Conservation (phyloP, 2,888 invertebrate genomes). For the Thera britannica region DNA sequence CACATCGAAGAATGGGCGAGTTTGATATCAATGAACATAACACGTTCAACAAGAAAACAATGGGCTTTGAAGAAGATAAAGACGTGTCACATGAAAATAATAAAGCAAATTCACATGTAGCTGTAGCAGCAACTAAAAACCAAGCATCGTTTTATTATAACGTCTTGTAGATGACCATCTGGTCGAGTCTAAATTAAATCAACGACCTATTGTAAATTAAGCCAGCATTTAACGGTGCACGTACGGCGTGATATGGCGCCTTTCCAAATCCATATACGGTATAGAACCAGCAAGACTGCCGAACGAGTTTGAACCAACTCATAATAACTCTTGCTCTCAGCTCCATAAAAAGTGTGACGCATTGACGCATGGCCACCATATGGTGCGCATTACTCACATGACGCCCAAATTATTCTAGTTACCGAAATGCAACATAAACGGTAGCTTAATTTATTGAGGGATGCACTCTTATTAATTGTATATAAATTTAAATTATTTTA, state of each 20-base stretch:
- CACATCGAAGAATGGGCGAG: not conserved
- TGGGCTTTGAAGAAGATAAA: not conserved
- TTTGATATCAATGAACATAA: not conserved
- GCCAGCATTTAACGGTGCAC: slow-evolving; percentile 58
- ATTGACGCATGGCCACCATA: slow-evolving; percentile 65
- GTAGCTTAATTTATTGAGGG: slow-evolving; percentile 10
- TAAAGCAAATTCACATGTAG: not conserved
- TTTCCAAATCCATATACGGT: slow-evolving; percentile 71
- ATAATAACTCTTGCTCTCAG: slow-evolving; percentile 53
- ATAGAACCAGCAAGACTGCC: slow-evolving; percentile 51
- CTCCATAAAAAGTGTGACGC: slow-evolving; percentile 63
- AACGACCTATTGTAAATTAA: slow-evolving; percentile 63
- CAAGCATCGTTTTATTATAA: not conserved
- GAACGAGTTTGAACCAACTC: slow-evolving; percentile 53
- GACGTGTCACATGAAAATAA: not conserved
- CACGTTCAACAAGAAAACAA: not conserved
- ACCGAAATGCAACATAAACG: slow-evolving; percentile 27
- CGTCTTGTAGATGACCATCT: slow-evolving; percentile 47
- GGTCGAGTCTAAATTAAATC: slow-evolving; percentile 61
- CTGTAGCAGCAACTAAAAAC: not conserved
- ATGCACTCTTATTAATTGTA: slow-evolving; percentile 1
- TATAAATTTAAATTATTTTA: not conserved
- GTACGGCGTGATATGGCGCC: slow-evolving; percentile 61
- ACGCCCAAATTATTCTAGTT: slow-evolving; percentile 6
- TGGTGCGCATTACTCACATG: slow-evolving; percentile 59